A percentile compares a stretch with the other conserved stretches of the same genome.
phyloP scores from a whole-genome alignment of 2,797 vertebrate genomes.

The Sternarchorhynchus goeldii region DNA sequence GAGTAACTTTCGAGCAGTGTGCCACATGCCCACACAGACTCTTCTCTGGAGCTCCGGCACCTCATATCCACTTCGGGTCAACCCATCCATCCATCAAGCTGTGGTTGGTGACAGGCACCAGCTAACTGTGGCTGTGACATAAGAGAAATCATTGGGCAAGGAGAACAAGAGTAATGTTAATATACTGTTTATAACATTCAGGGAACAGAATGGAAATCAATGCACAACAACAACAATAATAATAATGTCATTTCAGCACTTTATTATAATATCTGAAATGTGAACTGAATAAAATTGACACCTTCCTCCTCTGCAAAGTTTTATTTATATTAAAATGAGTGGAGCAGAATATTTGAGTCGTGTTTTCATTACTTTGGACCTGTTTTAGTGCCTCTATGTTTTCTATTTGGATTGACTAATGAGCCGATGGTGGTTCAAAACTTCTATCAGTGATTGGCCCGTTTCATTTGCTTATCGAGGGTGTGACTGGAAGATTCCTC shows the following conservation, averaged over 20 bases:
- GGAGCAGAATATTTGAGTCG: not conserved
- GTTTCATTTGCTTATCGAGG: constrained; percentile 35
- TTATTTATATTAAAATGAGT: not conserved
- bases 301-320: not conserved
- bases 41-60: not conserved
- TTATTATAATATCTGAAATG: not conserved
- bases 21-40: not conserved
- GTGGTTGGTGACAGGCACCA: not conserved
- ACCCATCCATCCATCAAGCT: constrained; percentile 11
- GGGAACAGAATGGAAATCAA: too few relatives aligned
- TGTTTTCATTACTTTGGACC: not conserved
- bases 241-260: not conserved
- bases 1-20: too few relatives aligned
- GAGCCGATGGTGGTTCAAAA: not conserved
- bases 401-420: not conserved
- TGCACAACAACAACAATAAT: not conserved
- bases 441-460: constrained; percentile 8
- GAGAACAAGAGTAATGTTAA: not conserved
- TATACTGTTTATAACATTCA: not conserved
- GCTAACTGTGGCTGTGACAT: not conserved
- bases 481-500: constrained; percentile 15
- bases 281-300: not conserved
- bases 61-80: not conserved
- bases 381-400: not conserved
- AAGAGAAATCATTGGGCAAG: too few relatives aligned